A percentile compares a stretch with the other conserved stretches of the same genome.
Conservation (phyloP, 2,797 vertebrate genomes). For the Dallia pectoralis region DNA sequence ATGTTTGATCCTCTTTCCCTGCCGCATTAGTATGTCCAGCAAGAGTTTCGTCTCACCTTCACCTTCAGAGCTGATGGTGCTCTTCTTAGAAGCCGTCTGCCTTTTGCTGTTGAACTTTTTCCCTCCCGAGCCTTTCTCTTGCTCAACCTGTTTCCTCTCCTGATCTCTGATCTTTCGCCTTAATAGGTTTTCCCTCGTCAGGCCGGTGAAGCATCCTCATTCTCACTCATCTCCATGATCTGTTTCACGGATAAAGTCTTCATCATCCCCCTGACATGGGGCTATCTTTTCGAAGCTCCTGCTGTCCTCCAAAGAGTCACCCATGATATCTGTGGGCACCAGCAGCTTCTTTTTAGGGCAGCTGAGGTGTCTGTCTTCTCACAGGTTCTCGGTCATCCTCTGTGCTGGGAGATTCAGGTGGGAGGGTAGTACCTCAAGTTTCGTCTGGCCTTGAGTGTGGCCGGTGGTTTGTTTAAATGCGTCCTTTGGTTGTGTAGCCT, state of each 20-base stretch:
- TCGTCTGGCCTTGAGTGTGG: conserved; percentile 75
- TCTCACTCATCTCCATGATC: conserved; percentile 95
- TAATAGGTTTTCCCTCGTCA: conserved; percentile 87
- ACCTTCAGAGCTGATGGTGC: conserved; percentile 84
- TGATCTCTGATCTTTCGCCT: conserved; percentile 82
- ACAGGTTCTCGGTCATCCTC: conserved; percentile 80
- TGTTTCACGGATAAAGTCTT: conserved; percentile 94
- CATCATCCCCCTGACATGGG: conserved; percentile 90
- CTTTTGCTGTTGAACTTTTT: conserved; percentile 77
- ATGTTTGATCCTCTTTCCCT: conserved; percentile 70
- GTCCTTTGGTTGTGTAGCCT: conserved; percentile 73
- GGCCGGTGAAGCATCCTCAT: conserved; percentile 92
- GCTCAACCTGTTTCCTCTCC: conserved; percentile 72
- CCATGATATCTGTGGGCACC: conserved; percentile 75
- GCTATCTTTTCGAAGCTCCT: conserved; percentile 89
- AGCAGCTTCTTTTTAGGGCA: conserved; percentile 78
- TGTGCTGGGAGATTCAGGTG: conserved; percentile 79
- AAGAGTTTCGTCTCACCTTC: conserved; percentile 77
- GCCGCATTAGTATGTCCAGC: conserved; percentile 74
- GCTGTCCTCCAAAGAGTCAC: conserved; percentile 90
- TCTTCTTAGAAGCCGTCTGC: conserved; percentile 83
- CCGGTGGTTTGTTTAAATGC: conserved; percentile 74
- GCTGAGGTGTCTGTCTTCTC: conserved; percentile 63
- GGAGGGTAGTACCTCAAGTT: conserved; percentile 78
- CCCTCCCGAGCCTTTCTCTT: conserved; percentile 73